A percentile compares a stretch with the other conserved stretches of the same genome.
Evolutionary conservation across 2,888 invertebrate species (phyloP).

Genomic region (Pharmacophagus antenor): DNA sequence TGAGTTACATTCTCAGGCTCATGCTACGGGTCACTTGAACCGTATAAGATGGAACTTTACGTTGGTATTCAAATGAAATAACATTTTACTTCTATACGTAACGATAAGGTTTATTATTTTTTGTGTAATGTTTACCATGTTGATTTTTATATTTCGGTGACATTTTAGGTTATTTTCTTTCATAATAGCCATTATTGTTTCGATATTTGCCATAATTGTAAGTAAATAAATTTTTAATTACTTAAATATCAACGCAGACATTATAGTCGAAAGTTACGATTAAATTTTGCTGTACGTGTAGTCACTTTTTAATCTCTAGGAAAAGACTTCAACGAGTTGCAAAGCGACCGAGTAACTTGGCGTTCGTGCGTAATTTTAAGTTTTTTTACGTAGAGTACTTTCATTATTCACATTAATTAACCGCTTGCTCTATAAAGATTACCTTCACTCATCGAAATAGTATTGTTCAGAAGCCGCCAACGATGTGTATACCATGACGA

Average conservation of each 20-base stretch:
- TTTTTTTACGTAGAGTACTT: not conserved
- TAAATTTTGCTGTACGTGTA: not conserved
- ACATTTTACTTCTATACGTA: too few relatives aligned
- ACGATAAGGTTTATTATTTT: too few relatives aligned
- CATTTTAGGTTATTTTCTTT: too few relatives aligned
- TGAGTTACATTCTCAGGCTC: slow-evolving; percentile 24
- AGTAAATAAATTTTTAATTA: too few relatives aligned
- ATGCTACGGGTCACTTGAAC: slow-evolving; percentile 13
- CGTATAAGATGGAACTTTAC: slow-evolving; percentile 14
- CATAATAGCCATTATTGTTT: too few relatives aligned
- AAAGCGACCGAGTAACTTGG: not conserved
- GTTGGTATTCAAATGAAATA: slow-evolving; percentile 15
- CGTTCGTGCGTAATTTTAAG: not conserved
- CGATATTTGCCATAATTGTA: too few relatives aligned
- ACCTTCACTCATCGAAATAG: too few relatives aligned
- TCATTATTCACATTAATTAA: too few relatives aligned
- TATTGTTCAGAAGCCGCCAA: too few relatives aligned
- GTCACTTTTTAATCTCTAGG: slow-evolving; percentile 7
- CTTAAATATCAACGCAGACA: not conserved
- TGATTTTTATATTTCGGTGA: not conserved
- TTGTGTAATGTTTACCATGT: not conserved
- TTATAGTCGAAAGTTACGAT: not conserved
- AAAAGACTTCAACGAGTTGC: slow-evolving; percentile 40
- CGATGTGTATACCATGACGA: too few relatives aligned
- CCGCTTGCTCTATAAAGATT: too few relatives aligned